phyloP scores from a whole-genome alignment of 2,888 invertebrate genomes.

The Ornithoptera alexandrae region DNA sequence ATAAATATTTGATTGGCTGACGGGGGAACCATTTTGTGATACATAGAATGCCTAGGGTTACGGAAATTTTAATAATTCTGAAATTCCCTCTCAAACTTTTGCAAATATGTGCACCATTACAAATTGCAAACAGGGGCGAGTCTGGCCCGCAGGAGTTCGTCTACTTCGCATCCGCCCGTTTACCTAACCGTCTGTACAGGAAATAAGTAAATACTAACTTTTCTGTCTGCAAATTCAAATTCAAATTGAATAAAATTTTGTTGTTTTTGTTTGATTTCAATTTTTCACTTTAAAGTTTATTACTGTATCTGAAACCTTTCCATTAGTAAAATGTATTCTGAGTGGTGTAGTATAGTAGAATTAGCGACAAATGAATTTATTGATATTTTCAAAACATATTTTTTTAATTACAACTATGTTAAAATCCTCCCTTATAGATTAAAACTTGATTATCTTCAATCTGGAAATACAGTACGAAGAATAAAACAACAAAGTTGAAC shows the following conservation, averaged over 20 bases:
- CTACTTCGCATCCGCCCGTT: neutral
- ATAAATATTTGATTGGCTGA: neutral
- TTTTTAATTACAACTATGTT: too few species aligned
- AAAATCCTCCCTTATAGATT: too few species aligned
- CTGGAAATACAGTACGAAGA: neutral
- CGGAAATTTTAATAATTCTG: neutral
- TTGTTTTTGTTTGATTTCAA: neutral
- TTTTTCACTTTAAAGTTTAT: neutral
- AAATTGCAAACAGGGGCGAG: neutral
- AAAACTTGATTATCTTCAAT: slow-evolving; percentile 4
- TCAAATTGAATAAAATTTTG: neutral
- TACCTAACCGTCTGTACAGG: neutral
- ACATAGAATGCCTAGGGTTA: neutral
- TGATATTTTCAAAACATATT: too few species aligned
- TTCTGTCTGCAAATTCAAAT: neutral
- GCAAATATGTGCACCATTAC: slow-evolving; percentile 1
- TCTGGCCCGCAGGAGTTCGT: neutral
- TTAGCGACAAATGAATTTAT: too few species aligned
- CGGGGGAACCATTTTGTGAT: neutral
- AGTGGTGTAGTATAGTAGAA: too few species aligned
- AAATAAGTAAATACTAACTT: slow-evolving; percentile 2
- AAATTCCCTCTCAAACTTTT: neutral
- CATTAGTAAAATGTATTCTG: too few species aligned
- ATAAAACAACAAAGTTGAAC: slow-evolving; percentile 4
- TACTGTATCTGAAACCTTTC: too few species aligned